Conservation (phyloP, 2,888 invertebrate genomes). For the Augochlorella aurata region DNA sequence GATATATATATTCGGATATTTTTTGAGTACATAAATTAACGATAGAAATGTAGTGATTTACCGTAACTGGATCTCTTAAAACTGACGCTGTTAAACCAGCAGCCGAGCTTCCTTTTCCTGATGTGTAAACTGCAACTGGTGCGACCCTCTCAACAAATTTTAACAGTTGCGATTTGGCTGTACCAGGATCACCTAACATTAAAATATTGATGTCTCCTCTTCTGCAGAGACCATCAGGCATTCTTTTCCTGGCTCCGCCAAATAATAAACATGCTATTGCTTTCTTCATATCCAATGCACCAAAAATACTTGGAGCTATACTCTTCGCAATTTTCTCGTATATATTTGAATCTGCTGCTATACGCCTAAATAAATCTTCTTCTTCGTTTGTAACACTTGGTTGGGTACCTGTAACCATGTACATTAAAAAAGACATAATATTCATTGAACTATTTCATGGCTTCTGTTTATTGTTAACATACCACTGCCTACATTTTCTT, state of each 20-base stretch:
- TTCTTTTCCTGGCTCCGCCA: constrained; percentile 93
- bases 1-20: constrained; percentile 57
- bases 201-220: constrained; percentile 98
- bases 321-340: constrained; percentile 94
- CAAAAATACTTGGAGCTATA: constrained; percentile 98
- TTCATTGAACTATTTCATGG: not conserved
- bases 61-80: constrained; percentile 94
- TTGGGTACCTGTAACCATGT: constrained; percentile 69
- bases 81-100: constrained; percentile 99
- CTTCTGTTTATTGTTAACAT: constrained; percentile 20
- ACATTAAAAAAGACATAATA: not conserved
- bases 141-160: constrained; percentile 98
- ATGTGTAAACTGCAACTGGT: constrained; percentile 97
- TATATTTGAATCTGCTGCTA: constrained; percentile 93
- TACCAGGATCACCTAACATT: constrained; percentile 98
- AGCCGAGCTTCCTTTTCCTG: constrained; percentile 99
- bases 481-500: constrained; percentile 87
- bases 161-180: constrained; percentile 98
- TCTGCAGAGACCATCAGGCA: constrained; percentile 97
- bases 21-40: constrained; percentile 25
- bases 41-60: constrained; percentile 81
- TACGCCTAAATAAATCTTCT: constrained; percentile 91
- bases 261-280: constrained; percentile 97
- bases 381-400: constrained; percentile 86
- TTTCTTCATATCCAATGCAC: constrained; percentile 96